Evolutionary conservation across 2,888 invertebrate genomes (phyloP).

Genomic region (Eulithis prunata): DNA sequence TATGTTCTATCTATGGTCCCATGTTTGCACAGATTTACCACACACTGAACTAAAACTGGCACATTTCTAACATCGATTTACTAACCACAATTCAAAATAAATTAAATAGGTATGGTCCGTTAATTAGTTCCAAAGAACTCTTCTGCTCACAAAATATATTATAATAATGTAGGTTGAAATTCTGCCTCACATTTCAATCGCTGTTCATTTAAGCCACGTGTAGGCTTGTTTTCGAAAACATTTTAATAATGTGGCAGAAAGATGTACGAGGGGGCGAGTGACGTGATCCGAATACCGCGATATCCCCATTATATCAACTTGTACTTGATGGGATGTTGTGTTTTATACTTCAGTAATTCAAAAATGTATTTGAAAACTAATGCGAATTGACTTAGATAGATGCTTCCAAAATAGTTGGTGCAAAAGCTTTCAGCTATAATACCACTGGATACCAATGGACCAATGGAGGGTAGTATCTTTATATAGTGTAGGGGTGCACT

Average conservation of each 20-base stretch:
- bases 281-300: slow-evolving; percentile 52
- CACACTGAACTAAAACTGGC: too few species aligned
- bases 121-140: too few species aligned
- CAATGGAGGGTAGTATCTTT: too few species aligned
- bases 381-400: slow-evolving; percentile 5
- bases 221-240: slow-evolving; percentile 56
- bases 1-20: slow-evolving; percentile 4
- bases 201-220: slow-evolving; percentile 27
- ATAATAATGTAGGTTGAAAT: not conserved
- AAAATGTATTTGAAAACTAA: slow-evolving; percentile 7
- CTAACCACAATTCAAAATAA: too few species aligned
- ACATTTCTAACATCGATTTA: too few species aligned
- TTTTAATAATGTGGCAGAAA: slow-evolving; percentile 61
- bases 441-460: too few species aligned
- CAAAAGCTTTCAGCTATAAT: too few species aligned
- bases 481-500: too few species aligned
- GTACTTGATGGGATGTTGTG: slow-evolving; percentile 13
- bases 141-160: not conserved
- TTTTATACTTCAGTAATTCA: slow-evolving; percentile 6
- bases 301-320: slow-evolving; percentile 46
- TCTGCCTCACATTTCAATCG: slow-evolving; percentile 19
- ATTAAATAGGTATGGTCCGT: too few species aligned
- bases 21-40: too few species aligned
- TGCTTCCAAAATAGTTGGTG: not conserved
- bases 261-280: slow-evolving; percentile 42